phyloP scores from a whole-genome alignment of 2,888 invertebrate genomes.

The Penaeus monodon region DNA sequence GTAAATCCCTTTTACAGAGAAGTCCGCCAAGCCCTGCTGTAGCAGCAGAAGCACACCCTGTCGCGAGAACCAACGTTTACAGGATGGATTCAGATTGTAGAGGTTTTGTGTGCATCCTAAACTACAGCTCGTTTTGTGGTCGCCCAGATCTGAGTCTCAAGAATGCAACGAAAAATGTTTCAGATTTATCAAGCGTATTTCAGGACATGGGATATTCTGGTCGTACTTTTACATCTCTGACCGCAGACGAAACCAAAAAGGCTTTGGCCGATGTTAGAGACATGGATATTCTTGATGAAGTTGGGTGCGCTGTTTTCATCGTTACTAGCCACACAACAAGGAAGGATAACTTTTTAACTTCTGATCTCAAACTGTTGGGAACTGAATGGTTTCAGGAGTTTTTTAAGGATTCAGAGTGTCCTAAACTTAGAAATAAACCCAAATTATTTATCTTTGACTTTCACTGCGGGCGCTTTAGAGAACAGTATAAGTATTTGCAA shows the following conservation, averaged over 20 bases:
- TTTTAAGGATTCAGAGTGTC: constrained; percentile 39
- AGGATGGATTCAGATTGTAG: background rate
- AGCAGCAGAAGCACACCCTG: background rate
- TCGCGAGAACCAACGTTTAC: constrained; percentile 21
- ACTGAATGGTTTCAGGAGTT: constrained; percentile 20
- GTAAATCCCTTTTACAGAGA: too few relatives aligned
- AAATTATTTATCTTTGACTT: constrained; percentile 45
- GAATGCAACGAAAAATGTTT: background rate
- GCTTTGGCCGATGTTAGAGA: constrained; percentile 6
- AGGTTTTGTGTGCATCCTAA: constrained; percentile 34
- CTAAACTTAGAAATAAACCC: constrained; percentile 25
- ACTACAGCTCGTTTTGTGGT: constrained; percentile 22
- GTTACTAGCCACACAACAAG: constrained; percentile 31
- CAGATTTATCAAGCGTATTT: constrained; percentile 22
- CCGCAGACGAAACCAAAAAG: constrained; percentile 18
- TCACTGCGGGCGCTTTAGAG: constrained; percentile 14
- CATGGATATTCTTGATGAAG: constrained; percentile 9
- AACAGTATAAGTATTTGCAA: background rate
- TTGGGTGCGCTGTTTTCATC: constrained; percentile 27
- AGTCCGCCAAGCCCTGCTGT: too few relatives aligned
- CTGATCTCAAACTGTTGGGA: constrained; percentile 16
- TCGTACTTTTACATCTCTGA: background rate
- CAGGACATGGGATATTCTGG: constrained; percentile 32
- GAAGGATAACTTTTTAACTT: constrained; percentile 27
- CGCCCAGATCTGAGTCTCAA: constrained; percentile 28